Conservation (phyloP, 2,113 vertebrate genomes). For the Pogona vitticeps region DNA sequence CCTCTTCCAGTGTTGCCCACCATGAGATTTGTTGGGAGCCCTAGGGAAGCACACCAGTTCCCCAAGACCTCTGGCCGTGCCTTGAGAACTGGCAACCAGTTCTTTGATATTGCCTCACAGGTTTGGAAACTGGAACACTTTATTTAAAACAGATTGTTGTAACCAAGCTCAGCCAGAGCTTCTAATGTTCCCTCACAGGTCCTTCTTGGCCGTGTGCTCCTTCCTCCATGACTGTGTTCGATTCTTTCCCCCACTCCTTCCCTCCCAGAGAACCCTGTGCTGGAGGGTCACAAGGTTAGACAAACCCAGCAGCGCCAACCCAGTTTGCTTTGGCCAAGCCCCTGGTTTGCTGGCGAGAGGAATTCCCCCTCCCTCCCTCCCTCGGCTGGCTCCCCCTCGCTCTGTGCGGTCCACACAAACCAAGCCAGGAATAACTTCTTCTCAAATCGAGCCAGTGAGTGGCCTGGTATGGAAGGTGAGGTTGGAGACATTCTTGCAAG, state of each 20-base stretch:
- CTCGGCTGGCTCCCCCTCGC: neutral
- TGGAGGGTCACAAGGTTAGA: conserved; percentile 13
- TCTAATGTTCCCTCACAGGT: neutral
- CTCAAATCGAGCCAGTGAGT: neutral
- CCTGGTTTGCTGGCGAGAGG: neutral
- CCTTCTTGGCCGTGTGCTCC: neutral
- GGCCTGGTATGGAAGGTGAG: neutral
- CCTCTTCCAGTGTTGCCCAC: too few relatives aligned
- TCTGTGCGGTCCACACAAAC: neutral
- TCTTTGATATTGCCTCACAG: neutral
- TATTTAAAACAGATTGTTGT: neutral
- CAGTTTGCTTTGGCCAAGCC: conserved; percentile 23
- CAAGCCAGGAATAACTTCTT: conserved; percentile 15
- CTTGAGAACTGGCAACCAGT: too few relatives aligned
- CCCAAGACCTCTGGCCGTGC: too few relatives aligned
- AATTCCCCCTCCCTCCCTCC: neutral
- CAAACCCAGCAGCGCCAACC: conserved; percentile 32
- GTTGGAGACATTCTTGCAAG: neutral
- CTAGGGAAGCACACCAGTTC: too few relatives aligned
- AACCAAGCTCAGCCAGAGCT: neutral
- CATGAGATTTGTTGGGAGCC: too few relatives aligned
- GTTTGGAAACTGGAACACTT: neutral
- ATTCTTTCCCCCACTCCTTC: neutral
- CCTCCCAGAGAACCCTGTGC: neutral
- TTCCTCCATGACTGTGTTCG: neutral